Evolutionary conservation across 2,888 invertebrate genomes (phyloP), one percentile per base, ranked within the genome.

Genomic region (Coelinius sp.): DNA sequence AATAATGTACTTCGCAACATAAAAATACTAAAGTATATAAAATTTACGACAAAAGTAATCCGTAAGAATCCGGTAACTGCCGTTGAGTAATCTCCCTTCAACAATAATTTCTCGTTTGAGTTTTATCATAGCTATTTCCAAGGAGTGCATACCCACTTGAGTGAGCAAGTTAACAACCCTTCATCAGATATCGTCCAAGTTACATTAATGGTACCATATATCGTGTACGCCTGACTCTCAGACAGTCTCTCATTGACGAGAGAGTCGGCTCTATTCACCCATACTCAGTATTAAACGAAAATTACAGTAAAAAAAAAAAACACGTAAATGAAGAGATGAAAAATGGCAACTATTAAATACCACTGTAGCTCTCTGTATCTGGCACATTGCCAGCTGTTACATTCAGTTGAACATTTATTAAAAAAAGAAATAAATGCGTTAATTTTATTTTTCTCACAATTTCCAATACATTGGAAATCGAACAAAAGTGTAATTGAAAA

Each of bases 121-220:
- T 67, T 53, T 53, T 35, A 67, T 67, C 53, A 53, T 1, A 1
- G 14, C 22, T 22, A 52, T 59, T 46, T 62, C 17, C 62, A 68
- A 59, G 68, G 31, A 62, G 31, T 68, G 31, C 22, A n/a, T 24
- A 35, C 20, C 22, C 53, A 20, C 41, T 31, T 35, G 24, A 27
- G 65, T 35, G 62, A 41, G 68, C 31, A 35, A 68, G 27, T 68
- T 68, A 68, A 68, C 44, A 68, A 68, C 35, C 65, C 67, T 70
- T 68, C 69, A 75, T 76, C 75, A 73, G 73, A 73, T 72, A 75
- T 72, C 73, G 65, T 41, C 46, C 62, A 66, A 56, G 52, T 66
- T 68, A 59, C 70, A 76, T 76, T 76, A 72, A 68, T 67, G 64
- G 27, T 31, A n/a, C n/a, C 56, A 66, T 70, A 62, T 31, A 31